Base-by-base conservation (phyloP, 2,113 vertebrate species). In the Zeus faber region DNA sequence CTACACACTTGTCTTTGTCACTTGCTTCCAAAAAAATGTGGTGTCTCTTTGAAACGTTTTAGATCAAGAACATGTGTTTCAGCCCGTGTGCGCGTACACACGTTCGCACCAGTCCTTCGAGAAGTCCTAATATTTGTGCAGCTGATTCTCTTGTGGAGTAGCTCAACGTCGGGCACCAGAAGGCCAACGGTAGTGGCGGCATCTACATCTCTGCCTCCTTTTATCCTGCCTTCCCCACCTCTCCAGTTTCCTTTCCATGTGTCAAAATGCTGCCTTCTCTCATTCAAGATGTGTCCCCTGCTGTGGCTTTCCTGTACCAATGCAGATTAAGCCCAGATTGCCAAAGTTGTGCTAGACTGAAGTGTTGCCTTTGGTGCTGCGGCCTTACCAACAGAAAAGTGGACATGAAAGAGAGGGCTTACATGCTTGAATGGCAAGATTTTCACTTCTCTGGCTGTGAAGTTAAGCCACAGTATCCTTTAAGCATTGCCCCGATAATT, bases 101-200 rank as follows among this genome's bases (percentile, higher is more conserved):
- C 23, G 26, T 56, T 47, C 23, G 14, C n/a, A 18, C 5, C 9
- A 35, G n/a, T 7, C 17, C 17, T 16, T 13, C 23, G 49, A 59
- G 49, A 49, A 58, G 26, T 17, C 13, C 55, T 67, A 54, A 29
- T 54, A 40, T 81, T 86, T 80, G 49, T 76, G 69, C 74, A 85
- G 77, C 78, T 81, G 81, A 84, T 69, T 60, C 53, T 77, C 76
- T 62, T 37, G 63, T 69, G 58, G 67, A 69, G 70, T 41, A 48
- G 62, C 47, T 76, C 44, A 59, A 67, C 65, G 72, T 79, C 58
- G 56, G 39, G 18, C 49, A 43, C 26, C 43, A 54, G 64, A 61
- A 68, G 62, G 60, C 63, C 66, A 49, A 73, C 67, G 64, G 67
- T 70, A 61, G 45, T 65, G 8, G 7, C 21, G 8, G 7, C 21